Conservation (phyloP, 2,888 invertebrate species). For the Micropterix aruncella region DNA sequence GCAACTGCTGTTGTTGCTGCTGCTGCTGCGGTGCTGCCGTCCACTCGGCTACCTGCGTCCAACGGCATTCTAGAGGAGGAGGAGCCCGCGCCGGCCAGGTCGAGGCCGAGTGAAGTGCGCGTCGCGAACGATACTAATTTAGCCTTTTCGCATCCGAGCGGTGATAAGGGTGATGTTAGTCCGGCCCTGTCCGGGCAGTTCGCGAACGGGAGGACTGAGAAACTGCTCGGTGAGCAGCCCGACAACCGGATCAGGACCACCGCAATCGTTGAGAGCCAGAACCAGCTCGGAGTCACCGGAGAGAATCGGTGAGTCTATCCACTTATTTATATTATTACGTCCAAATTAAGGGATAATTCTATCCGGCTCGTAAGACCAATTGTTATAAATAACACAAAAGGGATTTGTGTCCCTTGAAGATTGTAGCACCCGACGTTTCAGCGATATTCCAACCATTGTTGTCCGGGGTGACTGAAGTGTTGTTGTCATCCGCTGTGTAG, state of each 20-base stretch:
- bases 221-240: conserved; percentile 49
- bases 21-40: too few relatives aligned
- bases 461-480: too few relatives aligned
- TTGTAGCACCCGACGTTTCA: too few relatives aligned
- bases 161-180: conserved; percentile 22
- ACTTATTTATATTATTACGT: neutral
- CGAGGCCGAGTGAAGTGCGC: conserved; percentile 16
- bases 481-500: too few relatives aligned
- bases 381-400: too few relatives aligned
- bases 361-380: too few relatives aligned
- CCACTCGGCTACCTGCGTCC: too few relatives aligned
- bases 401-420: too few relatives aligned
- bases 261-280: conserved; percentile 41
- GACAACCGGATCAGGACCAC: conserved; percentile 47
- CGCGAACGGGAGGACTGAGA: conserved; percentile 60
- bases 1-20: conserved; percentile 18
- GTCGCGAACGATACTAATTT: conserved; percentile 33
- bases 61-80: too few relatives aligned
- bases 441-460: too few relatives aligned
- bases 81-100: conserved; percentile 5
- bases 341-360: neutral
- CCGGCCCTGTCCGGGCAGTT: too few relatives aligned
- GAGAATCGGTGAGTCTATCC: conserved; percentile 42
- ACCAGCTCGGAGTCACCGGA: conserved; percentile 38
- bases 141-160: conserved; percentile 22